Evolutionary conservation across 2,113 vertebrate genomes (phyloP).

Genomic region (Microcebus lehilahytsara): DNA sequence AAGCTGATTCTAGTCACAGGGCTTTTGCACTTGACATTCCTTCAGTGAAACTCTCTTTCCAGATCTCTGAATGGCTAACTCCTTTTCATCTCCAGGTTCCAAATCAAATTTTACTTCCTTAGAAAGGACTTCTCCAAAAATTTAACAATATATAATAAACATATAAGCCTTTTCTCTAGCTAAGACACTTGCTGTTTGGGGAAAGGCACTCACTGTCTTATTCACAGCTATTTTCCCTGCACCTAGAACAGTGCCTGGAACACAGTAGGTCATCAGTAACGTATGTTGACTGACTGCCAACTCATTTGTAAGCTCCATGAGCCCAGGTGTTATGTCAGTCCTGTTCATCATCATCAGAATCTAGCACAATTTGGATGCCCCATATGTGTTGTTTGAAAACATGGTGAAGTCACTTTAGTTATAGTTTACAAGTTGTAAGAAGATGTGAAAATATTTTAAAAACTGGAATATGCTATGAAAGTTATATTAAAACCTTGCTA

Average conservation of each 20-base stretch:
- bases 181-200: not conserved
- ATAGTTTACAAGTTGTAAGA: not conserved
- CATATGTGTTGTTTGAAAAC: not conserved
- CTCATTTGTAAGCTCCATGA: not conserved
- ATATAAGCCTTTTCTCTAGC: not conserved
- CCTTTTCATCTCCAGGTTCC: not conserved
- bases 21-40: not conserved
- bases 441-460: not conserved
- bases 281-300: not conserved
- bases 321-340: not conserved
- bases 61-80: not conserved
- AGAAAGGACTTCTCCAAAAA: not conserved
- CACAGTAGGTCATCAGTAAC: not conserved
- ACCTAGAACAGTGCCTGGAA: not conserved
- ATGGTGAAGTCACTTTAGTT: not conserved
- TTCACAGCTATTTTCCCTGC: not conserved
- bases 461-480: not conserved
- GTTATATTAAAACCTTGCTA: not conserved
- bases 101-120: slow-evolving; percentile 14
- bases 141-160: not conserved
- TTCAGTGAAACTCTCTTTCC: slow-evolving; percentile 8
- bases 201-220: not conserved
- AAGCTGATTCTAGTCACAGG: not conserved
- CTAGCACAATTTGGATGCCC: not conserved
- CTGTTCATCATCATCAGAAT: not conserved